A percentile compares a stretch with the other conserved stretches of the same genome.
Evolutionary conservation across 2,888 invertebrate species (phyloP).

Genomic region (Blastobasis lacticolella): DNA sequence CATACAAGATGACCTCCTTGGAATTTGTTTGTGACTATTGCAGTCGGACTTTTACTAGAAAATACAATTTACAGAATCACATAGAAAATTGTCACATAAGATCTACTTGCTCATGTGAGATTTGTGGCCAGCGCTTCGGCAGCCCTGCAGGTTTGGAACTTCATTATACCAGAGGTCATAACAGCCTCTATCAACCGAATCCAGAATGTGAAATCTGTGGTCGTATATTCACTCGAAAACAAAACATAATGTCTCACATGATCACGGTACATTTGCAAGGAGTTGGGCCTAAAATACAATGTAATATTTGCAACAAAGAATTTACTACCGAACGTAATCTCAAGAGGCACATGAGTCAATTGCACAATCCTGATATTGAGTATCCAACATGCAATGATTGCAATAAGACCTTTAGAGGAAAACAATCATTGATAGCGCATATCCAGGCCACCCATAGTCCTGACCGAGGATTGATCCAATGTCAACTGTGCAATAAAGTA

Average conservation of each 20-base stretch:
- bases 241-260: slow-evolving; percentile 57
- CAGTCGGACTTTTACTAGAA: slow-evolving; percentile 45
- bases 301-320: slow-evolving; percentile 35
- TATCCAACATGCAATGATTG: slow-evolving; percentile 48
- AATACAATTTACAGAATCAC: slow-evolving; percentile 51
- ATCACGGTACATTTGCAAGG: slow-evolving; percentile 47
- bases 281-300: slow-evolving; percentile 29
- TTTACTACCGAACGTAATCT: slow-evolving; percentile 49
- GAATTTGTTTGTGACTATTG: slow-evolving; percentile 53
- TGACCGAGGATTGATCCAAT: slow-evolving; percentile 28
- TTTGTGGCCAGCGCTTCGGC: slow-evolving; percentile 44
- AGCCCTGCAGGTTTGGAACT: slow-evolving; percentile 41
- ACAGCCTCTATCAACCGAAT: slow-evolving; percentile 33
- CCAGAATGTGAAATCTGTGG: slow-evolving; percentile 60
- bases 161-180: slow-evolving; percentile 46
- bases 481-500: slow-evolving; percentile 39
- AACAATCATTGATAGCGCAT: slow-evolving; percentile 38
- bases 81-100: slow-evolving; percentile 54
- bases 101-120: slow-evolving; percentile 35
- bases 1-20: slow-evolving; percentile 2
- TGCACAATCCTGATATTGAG: slow-evolving; percentile 41
- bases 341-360: slow-evolving; percentile 41
- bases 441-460: slow-evolving; percentile 34
- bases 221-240: slow-evolving; percentile 49
- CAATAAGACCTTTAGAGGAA: slow-evolving; percentile 39